These are phyloP conservation scores for Ptilorrhoa leucosticta DNA, from an alignment of 2,113 vertebrate species.

Conservation along the genomic window DNA sequence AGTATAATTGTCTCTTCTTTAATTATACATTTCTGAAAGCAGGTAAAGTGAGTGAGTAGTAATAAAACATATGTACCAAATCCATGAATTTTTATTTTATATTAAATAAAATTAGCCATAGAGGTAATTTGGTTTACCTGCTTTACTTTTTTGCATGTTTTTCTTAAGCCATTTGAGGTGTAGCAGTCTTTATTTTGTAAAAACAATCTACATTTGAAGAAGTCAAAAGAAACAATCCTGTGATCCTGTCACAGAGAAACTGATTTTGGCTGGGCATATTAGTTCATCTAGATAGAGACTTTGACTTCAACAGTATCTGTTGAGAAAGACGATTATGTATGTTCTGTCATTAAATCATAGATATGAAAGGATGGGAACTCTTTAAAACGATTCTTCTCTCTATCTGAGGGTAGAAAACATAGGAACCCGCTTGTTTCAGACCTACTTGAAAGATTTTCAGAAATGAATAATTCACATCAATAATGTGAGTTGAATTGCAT, in stretches of 20 bases:
- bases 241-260: background rate
- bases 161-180: background rate
- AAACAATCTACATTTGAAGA: background rate
- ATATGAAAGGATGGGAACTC: background rate
- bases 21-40: background rate
- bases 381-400: background rate
- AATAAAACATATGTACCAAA: background rate
- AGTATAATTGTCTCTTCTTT: background rate
- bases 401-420: background rate
- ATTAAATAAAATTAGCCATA: background rate
- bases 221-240: background rate
- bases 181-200: background rate
- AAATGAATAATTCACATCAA: background rate
- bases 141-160: background rate
- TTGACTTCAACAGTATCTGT: background rate
- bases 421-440: background rate
- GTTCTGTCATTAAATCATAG: background rate
- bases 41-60: background rate
- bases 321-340: background rate
- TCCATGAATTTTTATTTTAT: background rate
- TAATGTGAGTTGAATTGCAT: slow-evolving; percentile 6
- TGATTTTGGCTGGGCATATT: background rate
- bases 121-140: background rate
- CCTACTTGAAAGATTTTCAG: background rate
- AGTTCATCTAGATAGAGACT: background rate